Base-by-base conservation (phyloP, 2,888 invertebrate genomes). In the Rhaphigaster nebulosa region DNA sequence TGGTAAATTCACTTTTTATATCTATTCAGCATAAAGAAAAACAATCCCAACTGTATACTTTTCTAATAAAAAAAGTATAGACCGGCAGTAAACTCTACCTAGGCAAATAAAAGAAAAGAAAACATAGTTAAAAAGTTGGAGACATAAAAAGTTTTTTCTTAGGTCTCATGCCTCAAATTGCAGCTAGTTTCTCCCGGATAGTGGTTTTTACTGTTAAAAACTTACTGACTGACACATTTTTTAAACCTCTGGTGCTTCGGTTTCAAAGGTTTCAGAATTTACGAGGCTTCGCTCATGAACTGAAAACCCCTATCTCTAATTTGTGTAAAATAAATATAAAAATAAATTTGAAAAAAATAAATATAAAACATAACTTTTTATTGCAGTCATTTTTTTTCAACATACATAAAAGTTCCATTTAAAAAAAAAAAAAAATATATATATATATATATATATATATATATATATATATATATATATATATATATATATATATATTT, bases 1-100 rank as follows among this genome's bases (percentile, higher is more conserved):
- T 70, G 20, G 15, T 34, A 34, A 34, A 20, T 34, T 34, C 20
- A 20, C 70, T 20, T 3, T 29, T 70, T 70, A 15, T 70, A 15
- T 20, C 18, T 70, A 5, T 70, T 34, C 34, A 20, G 34, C 0
- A 15, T 6, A 6, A 70, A 65, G 0, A 65, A 65, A 70, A 70
- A 65, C 3, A 29, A 65, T 70, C 34, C 38, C 20, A 20, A 70
- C 34, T 29, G 18, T 34, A 20, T 20, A 18, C 34, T 70, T 70
- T 70, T 34, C 70, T 18, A 70, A 70, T 70, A 70, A 70, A 70
- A n/a, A 70, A 70, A 70, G 70, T 70, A 70, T 34, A 70, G 34
- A 20, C 70, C 34, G 15, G 34, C 20, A 34, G 15, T 70, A 70
- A 70, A 70, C 34, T 34, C 34, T 70, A 20, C 34, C 70, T 34